phyloP scores from a whole-genome alignment of 2,797 vertebrate genomes.

The Strix occidentalis region DNA sequence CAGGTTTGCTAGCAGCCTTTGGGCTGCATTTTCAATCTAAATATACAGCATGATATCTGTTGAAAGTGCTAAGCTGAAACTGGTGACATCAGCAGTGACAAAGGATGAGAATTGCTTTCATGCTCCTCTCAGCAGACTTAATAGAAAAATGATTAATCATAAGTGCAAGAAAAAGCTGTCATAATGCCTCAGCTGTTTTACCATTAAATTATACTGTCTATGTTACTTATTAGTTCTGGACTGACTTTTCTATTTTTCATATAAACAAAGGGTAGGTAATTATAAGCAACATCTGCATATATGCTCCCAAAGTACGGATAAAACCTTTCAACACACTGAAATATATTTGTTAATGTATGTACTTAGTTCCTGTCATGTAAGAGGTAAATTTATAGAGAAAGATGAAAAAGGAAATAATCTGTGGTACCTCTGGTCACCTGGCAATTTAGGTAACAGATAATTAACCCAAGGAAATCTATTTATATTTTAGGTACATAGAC shows the following conservation, averaged over 20 bases:
- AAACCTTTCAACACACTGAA: constrained; percentile 35
- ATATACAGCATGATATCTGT: not conserved
- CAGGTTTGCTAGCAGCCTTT: not conserved
- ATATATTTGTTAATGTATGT: not conserved
- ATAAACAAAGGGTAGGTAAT: constrained; percentile 25
- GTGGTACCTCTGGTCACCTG: not conserved
- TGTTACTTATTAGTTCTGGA: not conserved
- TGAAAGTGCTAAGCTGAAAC: constrained; percentile 48
- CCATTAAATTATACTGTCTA: not conserved
- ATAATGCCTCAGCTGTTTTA: not conserved
- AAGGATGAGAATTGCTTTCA: constrained; percentile 27
- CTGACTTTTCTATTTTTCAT: constrained; percentile 31
- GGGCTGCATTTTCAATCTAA: constrained; percentile 6
- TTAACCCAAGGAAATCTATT: not conserved
- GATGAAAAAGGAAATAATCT: not conserved
- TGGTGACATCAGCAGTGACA: constrained; percentile 49
- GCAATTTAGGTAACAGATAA: not conserved
- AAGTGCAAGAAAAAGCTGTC: not conserved
- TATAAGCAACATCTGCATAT: not conserved
- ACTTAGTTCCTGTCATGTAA: not conserved
- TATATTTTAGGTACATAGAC: not conserved
- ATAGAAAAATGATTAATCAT: constrained; percentile 35
- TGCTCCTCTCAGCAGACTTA: constrained; percentile 7
- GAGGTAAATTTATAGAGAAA: not conserved
- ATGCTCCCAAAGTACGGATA: not conserved